phyloP scores from a whole-genome alignment of 23 tunicate genomes.

The Aplidium turbinatum region DNA sequence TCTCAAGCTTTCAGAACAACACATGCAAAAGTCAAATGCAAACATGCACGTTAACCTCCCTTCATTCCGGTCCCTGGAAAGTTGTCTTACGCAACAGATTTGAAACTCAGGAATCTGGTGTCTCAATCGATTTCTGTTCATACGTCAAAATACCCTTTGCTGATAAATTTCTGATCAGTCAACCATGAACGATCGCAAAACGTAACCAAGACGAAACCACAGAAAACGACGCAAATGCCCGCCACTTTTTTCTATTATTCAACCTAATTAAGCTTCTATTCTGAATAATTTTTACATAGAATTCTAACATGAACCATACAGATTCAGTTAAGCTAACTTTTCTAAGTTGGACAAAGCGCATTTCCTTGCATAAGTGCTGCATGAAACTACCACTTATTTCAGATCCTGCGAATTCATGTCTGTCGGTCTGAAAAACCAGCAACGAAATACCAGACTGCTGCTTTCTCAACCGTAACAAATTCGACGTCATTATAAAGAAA shows the following conservation, averaged over 20 bases:
- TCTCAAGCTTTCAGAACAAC: no score
- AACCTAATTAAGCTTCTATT: background rate
- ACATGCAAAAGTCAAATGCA: no score
- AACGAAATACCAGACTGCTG: background rate
- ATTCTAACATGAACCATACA: background rate
- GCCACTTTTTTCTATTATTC: background rate
- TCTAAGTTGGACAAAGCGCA: no score
- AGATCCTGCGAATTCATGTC: slow-evolving; percentile 24
- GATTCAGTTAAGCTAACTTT: background rate
- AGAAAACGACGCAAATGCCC: background rate
- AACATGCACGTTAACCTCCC: no score
- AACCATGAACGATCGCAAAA: background rate
- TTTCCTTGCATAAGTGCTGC: no score
- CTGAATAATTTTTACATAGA: background rate
- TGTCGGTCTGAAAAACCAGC: slow-evolving; percentile 12
- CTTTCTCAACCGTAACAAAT: background rate
- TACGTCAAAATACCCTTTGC: slow-evolving; percentile 2
- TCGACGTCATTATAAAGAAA: slow-evolving; percentile 64
- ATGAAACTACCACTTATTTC: no score
- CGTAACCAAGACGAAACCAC: background rate
- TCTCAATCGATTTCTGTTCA: no score
- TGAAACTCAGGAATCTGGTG: no score
- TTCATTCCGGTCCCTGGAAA: no score
- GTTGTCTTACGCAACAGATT: no score
- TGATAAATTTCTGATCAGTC: background rate